Evolutionary conservation across 2,113 vertebrate genomes (phyloP), one percentile per base, ranked within the genome.

Genomic region (Engraulis encrasicolus): DNA sequence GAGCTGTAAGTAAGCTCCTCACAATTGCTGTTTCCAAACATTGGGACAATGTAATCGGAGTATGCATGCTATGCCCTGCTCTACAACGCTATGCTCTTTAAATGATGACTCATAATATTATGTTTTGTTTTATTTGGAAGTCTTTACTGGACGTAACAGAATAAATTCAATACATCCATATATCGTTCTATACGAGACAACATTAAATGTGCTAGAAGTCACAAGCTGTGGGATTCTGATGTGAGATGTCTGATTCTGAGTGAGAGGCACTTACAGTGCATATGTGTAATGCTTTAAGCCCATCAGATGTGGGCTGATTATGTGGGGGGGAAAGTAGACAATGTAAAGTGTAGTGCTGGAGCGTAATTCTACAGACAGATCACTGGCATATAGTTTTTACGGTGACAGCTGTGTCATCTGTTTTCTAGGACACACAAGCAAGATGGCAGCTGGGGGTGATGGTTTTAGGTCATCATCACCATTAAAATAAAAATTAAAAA

Each of bases 371-470:
- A 88, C 90, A 89, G 91, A 92, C 87, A 90, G 92, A 93, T 92
- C 89, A 90, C 90, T 91, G 86, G 89, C 91, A 88, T 93, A 89
- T 91, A 90, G 89, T 91, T 91, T 91, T 45, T 88, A 66, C 86
- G 85, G 91, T 92, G 92, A 93, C 92, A 94, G 92, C 92, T 95
- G 93, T 93, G 92, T 93, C 89, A 92, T 93, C 89, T 92, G 90
- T 92, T 94, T 94, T 94, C 91, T 94, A 93, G 91, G 93, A 94
- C 93, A 91, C 90, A 93, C 89, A 92, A 93, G 88, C 90, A 93
- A 93, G 91, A 92, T 93, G 89, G 92, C 93, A 93, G 90, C 90
- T 91, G 86, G 87, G 90, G 87, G 82, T 81, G 87, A 83, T 88
- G 90, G 89, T 93, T 93, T 91, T 91, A 93, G 93, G 93, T 93